Conservation (phyloP, 2,888 invertebrate species). For the Bembecia ichneumoniformis region DNA sequence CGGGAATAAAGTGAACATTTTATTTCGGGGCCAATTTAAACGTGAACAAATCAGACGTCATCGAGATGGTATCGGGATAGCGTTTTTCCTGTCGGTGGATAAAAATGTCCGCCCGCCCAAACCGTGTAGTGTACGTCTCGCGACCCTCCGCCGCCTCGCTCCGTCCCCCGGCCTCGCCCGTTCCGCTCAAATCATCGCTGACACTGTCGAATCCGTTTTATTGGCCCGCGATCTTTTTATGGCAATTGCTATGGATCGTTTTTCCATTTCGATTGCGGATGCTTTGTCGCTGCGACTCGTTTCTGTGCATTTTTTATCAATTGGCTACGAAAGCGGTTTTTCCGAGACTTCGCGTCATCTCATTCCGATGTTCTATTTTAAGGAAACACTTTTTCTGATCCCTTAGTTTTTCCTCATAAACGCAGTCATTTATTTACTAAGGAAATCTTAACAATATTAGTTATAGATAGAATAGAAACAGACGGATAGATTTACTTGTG, state of each 20-base stretch:
- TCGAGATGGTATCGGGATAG: constrained; percentile 29
- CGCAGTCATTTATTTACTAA: no score
- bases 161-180: constrained; percentile 16
- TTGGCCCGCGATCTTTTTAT: constrained; percentile 65
- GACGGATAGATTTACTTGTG: no score
- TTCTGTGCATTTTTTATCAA: constrained; percentile 19
- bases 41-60: constrained; percentile 52
- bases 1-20: not conserved
- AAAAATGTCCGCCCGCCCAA: constrained; percentile 67
- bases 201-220: constrained; percentile 61
- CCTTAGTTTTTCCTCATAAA: no score
- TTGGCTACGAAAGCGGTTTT: constrained; percentile 25
- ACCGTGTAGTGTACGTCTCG: constrained; percentile 41
- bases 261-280: constrained; percentile 57
- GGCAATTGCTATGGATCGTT: constrained; percentile 59
- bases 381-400: no score
- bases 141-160: constrained; percentile 14
- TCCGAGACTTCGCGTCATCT: not conserved
- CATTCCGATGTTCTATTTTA: no score
- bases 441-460: no score
- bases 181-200: constrained; percentile 51
- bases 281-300: constrained; percentile 34
- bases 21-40: not conserved
- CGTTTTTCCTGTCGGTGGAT: constrained; percentile 47
- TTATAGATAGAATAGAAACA: no score